These are phyloP conservation scores for Ptilodon capucinus DNA, from an alignment of 2,888 invertebrate species.

Conservation along the genomic window DNA sequence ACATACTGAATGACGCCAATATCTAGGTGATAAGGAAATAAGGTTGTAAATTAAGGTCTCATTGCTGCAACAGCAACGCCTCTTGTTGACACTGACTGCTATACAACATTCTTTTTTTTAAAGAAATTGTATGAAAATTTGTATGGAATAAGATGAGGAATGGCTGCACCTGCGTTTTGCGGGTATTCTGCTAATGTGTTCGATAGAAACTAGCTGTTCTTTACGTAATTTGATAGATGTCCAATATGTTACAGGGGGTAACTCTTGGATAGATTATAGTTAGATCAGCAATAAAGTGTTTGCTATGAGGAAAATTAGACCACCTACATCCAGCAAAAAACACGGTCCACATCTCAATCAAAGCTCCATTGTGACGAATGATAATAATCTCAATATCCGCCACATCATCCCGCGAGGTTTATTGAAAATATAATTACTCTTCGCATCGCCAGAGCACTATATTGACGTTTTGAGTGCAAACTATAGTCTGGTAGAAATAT, in stretches of 20 bases:
- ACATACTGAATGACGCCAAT: neutral
- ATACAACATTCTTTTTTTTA: no score
- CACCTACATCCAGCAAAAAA: neutral
- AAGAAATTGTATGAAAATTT: no score
- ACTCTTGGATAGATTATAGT: neutral
- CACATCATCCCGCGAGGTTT: constrained; percentile 14
- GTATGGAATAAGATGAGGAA: no score
- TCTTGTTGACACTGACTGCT: neutral
- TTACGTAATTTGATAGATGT: neutral
- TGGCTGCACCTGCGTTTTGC: no score
- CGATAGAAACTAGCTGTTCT: no score
- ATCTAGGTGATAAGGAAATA: neutral
- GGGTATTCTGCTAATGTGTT: no score
- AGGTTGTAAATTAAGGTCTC: neutral
- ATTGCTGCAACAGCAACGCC: neutral
- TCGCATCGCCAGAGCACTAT: constrained; percentile 6
- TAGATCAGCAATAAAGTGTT: neutral
- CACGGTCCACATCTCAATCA: constrained; percentile 13
- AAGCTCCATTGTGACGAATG: constrained; percentile 4
- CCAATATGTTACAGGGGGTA: neutral
- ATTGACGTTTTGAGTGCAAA: constrained; percentile 17
- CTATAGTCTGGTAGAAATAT: neutral
- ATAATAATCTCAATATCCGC: constrained; percentile 17
- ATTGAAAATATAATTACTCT: constrained; percentile 16
- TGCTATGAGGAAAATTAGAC: neutral